Evolutionary conservation across 2,888 invertebrate genomes (phyloP).

Genomic region (Tolmerus cingulatus): DNA sequence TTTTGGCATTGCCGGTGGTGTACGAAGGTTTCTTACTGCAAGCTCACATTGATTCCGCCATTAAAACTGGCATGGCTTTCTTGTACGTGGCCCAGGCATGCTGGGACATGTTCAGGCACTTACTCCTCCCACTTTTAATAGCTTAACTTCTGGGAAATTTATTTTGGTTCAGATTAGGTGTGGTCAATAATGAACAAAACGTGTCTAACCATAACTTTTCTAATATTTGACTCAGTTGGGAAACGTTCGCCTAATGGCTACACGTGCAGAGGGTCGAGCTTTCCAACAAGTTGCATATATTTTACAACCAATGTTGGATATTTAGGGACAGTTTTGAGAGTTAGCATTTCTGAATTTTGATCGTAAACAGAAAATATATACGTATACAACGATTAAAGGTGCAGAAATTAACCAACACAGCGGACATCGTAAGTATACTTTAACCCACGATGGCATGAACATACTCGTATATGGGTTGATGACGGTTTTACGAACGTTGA

Average conservation of each 20-base stretch:
- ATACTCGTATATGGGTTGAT: too few species aligned
- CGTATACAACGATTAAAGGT: background rate
- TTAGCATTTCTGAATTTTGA: background rate
- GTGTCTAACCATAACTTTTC: background rate
- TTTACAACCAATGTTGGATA: background rate
- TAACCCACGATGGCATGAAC: too few species aligned
- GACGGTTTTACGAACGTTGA: too few species aligned
- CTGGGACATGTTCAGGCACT: background rate
- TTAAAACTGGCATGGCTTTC: background rate
- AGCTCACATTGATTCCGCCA: background rate
- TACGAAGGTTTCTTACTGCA: background rate
- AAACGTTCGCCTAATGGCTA: background rate
- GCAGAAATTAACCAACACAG: background rate
- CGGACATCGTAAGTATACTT: background rate
- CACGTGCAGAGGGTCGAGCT: background rate
- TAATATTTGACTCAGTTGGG: background rate
- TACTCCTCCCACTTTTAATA: background rate
- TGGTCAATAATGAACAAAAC: background rate
- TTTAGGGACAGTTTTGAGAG: background rate
- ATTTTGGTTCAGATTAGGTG: background rate
- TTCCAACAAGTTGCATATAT: background rate
- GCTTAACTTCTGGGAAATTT: constrained; percentile 2
- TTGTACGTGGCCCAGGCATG: background rate
- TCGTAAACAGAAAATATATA: background rate
- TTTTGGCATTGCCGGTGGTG: background rate